A percentile compares a stretch with the other conserved stretches of the same genome.
phyloP scores from a whole-genome alignment of 2,113 vertebrate species.

The Lagenorhynchus albirostris region DNA sequence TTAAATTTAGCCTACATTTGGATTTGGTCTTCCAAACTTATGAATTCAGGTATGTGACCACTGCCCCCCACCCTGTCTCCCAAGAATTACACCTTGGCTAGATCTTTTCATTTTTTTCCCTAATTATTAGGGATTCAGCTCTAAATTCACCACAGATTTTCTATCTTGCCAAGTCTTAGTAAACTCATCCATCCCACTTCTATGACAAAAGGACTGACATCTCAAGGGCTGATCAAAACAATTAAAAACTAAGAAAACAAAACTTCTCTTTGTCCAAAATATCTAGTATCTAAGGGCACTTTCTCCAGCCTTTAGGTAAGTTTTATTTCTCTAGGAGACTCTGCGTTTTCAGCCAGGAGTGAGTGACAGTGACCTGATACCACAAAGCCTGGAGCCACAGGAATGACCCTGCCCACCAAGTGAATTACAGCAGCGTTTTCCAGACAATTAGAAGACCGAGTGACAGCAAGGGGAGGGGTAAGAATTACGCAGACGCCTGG shows the following conservation, averaged over 20 bases:
- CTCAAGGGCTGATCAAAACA: background rate
- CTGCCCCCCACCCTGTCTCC: fast-evolving
- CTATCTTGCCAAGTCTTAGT: background rate
- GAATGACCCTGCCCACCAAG: background rate
- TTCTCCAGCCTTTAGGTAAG: background rate
- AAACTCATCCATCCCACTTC: background rate
- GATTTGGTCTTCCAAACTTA: background rate
- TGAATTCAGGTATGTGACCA: background rate
- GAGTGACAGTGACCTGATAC: background rate
- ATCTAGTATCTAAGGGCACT: background rate
- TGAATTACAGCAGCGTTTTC: background rate
- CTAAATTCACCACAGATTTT: background rate
- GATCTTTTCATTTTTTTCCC: background rate
- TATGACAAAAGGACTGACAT: background rate
- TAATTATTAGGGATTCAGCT: background rate
- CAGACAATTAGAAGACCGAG: background rate
- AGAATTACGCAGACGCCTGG: background rate
- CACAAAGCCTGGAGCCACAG: background rate
- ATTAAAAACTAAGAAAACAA: background rate
- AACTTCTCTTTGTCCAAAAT: background rate
- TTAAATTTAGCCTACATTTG: background rate
- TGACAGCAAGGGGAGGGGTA: background rate
- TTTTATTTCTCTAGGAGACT: background rate
- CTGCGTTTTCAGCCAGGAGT: background rate
- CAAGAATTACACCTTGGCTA: background rate